Evolutionary conservation across 2,888 invertebrate genomes (phyloP).

Genomic region (Lottia gigantea): DNA sequence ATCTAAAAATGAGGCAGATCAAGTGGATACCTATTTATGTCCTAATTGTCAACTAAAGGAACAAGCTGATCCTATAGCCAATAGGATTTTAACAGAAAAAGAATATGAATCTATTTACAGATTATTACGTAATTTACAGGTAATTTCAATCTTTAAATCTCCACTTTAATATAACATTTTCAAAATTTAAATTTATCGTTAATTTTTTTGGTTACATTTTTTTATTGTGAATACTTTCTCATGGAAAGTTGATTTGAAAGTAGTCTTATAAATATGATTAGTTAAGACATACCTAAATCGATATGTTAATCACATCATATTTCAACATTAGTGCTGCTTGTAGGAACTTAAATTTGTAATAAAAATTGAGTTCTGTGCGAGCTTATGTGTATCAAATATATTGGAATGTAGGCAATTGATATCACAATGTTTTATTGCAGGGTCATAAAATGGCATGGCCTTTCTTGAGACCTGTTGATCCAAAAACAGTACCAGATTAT

Average conservation of each 20-base stretch:
- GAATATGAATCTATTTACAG: conserved; percentile 79
- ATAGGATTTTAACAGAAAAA: conserved; percentile 52
- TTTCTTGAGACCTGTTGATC: conserved; percentile 96
- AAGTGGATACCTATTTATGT: conserved; percentile 95
- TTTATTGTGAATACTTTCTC: too few relatives aligned
- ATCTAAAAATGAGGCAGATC: conserved; percentile 74
- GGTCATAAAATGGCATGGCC: conserved; percentile 97
- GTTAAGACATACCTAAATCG: too few relatives aligned
- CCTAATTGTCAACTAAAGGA: conserved; percentile 94
- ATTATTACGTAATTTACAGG: conserved; percentile 89
- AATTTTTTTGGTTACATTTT: too few relatives aligned
- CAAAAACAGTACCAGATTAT: conserved; percentile 95
- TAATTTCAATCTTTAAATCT: conserved; percentile 58
- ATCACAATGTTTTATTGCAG: conserved; percentile 69
- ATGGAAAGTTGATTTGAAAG: too few relatives aligned
- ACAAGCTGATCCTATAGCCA: conserved; percentile 69
- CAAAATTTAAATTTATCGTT: too few relatives aligned
- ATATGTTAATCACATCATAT: too few relatives aligned
- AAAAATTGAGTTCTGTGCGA: too few relatives aligned
- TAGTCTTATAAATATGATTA: too few relatives aligned
- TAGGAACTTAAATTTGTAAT: too few relatives aligned
- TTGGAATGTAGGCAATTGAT: not conserved
- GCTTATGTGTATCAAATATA: too few relatives aligned
- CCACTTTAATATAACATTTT: too few relatives aligned
- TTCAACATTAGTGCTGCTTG: too few relatives aligned